Conservation (phyloP, 2,113 vertebrate species). For the Zosterops hypoxanthus region DNA sequence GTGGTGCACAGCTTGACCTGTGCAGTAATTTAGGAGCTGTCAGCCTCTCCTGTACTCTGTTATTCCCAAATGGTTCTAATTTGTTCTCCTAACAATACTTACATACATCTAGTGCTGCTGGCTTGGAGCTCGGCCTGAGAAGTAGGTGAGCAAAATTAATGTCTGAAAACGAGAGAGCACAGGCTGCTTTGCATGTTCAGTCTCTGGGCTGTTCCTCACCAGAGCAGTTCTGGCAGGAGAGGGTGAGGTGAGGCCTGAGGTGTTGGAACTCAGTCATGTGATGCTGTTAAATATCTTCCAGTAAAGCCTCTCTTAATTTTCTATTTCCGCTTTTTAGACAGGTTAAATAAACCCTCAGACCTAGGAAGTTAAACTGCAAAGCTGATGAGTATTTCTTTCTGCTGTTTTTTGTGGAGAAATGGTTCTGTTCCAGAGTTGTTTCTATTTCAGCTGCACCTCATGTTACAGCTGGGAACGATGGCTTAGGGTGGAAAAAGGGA, state of each 20-base stretch:
- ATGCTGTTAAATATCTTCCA: rapidly evolving
- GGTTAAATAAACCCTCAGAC: neutral
- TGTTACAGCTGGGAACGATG: rapidly evolving
- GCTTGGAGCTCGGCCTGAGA: neutral
- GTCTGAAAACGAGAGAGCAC: neutral
- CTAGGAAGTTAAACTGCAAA: neutral
- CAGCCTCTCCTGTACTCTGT: neutral
- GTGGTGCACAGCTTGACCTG: neutral
- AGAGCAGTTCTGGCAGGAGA: neutral
- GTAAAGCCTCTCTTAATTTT: neutral
- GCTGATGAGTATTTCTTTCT: neutral
- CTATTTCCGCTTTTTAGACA: neutral
- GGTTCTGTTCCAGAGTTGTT: neutral
- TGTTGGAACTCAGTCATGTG: rapidly evolving
- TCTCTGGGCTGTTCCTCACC: neutral
- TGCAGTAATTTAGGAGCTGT: neutral
- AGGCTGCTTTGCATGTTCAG: neutral
- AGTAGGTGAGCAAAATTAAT: neutral
- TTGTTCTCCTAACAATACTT: neutral
- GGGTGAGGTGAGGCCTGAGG: neutral
- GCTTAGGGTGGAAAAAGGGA: neutral
- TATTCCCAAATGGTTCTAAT: neutral
- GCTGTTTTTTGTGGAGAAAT: neutral
- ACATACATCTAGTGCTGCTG: neutral
- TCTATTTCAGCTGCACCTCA: neutral